Percentiles rank a stretch among this genome's conserved stretches.
phyloP scores from a whole-genome alignment of 1,140 invertebrate species.

The Penaeus indicus region DNA sequence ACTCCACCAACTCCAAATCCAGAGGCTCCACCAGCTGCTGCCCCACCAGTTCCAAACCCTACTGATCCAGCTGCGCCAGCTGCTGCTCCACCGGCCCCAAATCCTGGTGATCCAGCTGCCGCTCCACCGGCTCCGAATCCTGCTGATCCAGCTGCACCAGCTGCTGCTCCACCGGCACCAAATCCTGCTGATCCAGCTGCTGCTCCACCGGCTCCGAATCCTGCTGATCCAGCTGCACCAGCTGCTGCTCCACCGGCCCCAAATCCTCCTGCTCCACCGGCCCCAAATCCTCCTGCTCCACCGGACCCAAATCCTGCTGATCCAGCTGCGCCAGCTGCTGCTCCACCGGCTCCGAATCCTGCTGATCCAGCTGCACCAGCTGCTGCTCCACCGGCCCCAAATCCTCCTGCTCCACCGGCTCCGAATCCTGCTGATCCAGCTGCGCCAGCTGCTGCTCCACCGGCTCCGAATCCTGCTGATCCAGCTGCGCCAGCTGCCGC shows the following conservation, averaged over 20 bases:
- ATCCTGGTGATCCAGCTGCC: no score
- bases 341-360: background rate
- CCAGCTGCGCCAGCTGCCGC: slow-evolving; percentile 30
- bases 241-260: slow-evolving; percentile 24
- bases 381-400: slow-evolving; percentile 40
- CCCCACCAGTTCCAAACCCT: background rate
- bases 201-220: slow-evolving; percentile 36
- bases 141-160: no score
- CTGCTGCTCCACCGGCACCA: no score
- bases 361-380: background rate
- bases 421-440: no score
- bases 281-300: background rate
- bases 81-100: no score
- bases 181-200: no score
- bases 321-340: slow-evolving; percentile 27
- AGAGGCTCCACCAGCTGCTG: background rate
- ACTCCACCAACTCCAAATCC: background rate
- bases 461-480: slow-evolving; percentile 17
- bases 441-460: background rate
- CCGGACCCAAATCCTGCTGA: slow-evolving; percentile 20
- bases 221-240: slow-evolving; percentile 5
- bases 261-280: background rate
- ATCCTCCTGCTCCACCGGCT: background rate
- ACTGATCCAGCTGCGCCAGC: background rate
- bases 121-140: no score